A percentile compares a stretch with the other conserved stretches of the same genome.
phyloP scores from a whole-genome alignment of 2,113 vertebrate genomes.

The Speoplatyrhinus poulsoni region DNA sequence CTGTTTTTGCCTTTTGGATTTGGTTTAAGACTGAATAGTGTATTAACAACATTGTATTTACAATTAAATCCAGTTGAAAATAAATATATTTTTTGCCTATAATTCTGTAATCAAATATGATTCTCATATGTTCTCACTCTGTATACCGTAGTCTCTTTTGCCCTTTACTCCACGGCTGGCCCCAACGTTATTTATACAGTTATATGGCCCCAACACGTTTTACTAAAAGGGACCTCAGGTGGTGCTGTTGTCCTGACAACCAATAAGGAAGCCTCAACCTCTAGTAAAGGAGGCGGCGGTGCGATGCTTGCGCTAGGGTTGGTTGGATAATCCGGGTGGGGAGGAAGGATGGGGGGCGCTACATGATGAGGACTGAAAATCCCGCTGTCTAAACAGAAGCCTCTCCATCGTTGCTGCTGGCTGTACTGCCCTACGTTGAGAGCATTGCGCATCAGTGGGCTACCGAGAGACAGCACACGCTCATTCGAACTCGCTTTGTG shows the following conservation, averaged over 20 bases:
- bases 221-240: slow-evolving; percentile 75
- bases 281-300: slow-evolving; percentile 67
- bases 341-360: slow-evolving; percentile 29
- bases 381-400: slow-evolving; percentile 55
- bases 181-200: not conserved
- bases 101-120: too few species aligned
- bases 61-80: too few species aligned
- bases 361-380: slow-evolving; percentile 37
- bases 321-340: slow-evolving; percentile 46
- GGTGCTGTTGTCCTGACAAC: slow-evolving; percentile 87
- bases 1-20: not conserved
- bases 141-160: not conserved
- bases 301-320: slow-evolving; percentile 42
- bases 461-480: slow-evolving; percentile 24
- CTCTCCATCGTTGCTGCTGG: slow-evolving; percentile 50
- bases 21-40: too few species aligned
- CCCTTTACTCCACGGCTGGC: slow-evolving; percentile 18
- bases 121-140: too few species aligned
- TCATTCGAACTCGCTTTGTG: slow-evolving; percentile 2
- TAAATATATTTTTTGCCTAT: too few species aligned
- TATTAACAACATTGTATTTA: too few species aligned
- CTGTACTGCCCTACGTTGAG: slow-evolving; percentile 58
- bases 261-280: slow-evolving; percentile 74
- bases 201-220: slow-evolving; percentile 36
- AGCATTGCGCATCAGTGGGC: slow-evolving; percentile 63